Evolutionary conservation across 1,140 invertebrate species (phyloP).

Genomic region (Drosophila paulistorum): DNA sequence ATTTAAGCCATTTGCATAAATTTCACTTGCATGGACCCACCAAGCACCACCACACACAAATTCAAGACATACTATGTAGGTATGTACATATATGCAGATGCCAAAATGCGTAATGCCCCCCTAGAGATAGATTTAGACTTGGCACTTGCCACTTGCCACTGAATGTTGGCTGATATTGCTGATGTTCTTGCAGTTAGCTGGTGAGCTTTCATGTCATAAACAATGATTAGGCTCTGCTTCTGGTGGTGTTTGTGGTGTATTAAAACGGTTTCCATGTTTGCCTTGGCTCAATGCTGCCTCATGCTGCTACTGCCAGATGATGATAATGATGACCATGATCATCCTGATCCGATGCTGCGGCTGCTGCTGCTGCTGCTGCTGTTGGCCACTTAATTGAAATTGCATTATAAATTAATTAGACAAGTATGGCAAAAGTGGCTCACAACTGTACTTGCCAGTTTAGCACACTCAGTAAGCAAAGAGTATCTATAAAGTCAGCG

Average conservation of each 20-base stretch:
- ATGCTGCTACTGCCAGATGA: conserved; percentile 1
- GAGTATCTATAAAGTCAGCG: too few relatives aligned
- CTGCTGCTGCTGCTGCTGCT: conserved; percentile 10
- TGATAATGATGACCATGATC: conserved; percentile 35
- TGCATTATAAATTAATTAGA: conserved; percentile 68
- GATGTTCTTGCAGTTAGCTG: conserved; percentile 19
- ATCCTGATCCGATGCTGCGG: background rate
- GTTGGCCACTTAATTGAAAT: conserved; percentile 40
- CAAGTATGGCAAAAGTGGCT: conserved; percentile 47
- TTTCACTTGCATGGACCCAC: conserved; percentile 59
- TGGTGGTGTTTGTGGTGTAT: conserved; percentile 38
- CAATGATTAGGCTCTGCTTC: conserved; percentile 52
- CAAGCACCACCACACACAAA: conserved; percentile 7
- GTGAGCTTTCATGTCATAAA: conserved; percentile 46
- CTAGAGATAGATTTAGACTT: conserved; percentile 1
- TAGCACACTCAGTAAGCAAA: too few relatives aligned
- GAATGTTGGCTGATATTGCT: conserved; percentile 6
- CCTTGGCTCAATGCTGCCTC: conserved; percentile 16
- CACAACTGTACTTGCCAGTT: conserved; percentile 45
- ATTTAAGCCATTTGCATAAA: conserved; percentile 70
- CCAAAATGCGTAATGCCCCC: conserved; percentile 25
- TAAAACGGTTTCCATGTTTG: conserved; percentile 72
- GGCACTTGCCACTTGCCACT: background rate
- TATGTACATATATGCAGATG: conserved; percentile 5
- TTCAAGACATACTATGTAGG: too few relatives aligned